phyloP scores from a whole-genome alignment of 2,888 invertebrate genomes.

The Caenorhabditis macrosperma region DNA sequence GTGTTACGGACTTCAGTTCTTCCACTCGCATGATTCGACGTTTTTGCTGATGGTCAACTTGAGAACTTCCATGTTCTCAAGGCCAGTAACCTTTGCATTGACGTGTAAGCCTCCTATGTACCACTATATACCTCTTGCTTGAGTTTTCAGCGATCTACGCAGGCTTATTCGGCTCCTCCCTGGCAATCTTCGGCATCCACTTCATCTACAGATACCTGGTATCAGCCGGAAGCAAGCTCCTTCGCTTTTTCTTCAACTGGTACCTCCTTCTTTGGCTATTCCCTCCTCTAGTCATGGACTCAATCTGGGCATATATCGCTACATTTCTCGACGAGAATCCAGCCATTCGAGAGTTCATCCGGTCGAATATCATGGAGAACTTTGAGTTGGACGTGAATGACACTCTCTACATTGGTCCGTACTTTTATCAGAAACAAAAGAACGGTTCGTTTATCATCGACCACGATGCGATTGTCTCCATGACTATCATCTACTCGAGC shows the following conservation, averaged over 20 bases:
- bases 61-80: not conserved
- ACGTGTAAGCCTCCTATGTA: not conserved
- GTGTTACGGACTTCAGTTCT: not conserved
- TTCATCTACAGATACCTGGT: slow-evolving; percentile 33
- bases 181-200: slow-evolving; percentile 24
- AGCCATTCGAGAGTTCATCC: not conserved
- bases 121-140: not conserved
- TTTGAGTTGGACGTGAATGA: not conserved
- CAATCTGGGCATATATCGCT: slow-evolving; percentile 6
- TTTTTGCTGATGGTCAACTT: not conserved
- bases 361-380: not conserved
- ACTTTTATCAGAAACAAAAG: not conserved
- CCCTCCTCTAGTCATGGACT: not conserved
- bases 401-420: not conserved
- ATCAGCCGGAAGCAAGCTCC: not conserved
- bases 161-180: slow-evolving; percentile 4
- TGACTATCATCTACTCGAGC: too few relatives aligned
- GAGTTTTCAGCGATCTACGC: slow-evolving; percentile 8
- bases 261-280: slow-evolving; percentile 6
- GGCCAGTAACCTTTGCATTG: not conserved
- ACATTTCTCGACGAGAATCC: not conserved
- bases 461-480: not conserved
- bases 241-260: not conserved
- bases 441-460: not conserved
- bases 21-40: not conserved